Conservation (phyloP, 2,113 vertebrate genomes). For the Dendrocopos noguchii region DNA sequence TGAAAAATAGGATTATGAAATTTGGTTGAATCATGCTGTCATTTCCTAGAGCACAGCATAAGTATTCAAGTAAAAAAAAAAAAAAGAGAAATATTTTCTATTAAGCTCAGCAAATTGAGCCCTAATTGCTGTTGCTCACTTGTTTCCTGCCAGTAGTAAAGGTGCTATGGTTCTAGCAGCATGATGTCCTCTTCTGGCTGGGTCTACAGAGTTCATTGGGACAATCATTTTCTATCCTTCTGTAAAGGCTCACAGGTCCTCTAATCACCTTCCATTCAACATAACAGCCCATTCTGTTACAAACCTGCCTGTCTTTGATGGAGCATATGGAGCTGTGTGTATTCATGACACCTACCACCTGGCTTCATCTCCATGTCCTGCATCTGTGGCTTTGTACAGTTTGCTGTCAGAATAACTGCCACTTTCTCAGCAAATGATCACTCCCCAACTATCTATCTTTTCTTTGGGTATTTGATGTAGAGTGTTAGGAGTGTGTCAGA, state of each 20-base stretch:
- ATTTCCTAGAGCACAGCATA: neutral
- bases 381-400: neutral
- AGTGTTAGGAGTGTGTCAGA: neutral
- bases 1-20: neutral
- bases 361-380: neutral
- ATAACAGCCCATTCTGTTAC: rapidly evolving
- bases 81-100: neutral
- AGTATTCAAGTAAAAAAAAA: neutral
- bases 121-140: neutral
- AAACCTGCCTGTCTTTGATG: neutral
- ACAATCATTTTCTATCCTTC: rapidly evolving
- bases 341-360: neutral
- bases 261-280: neutral
- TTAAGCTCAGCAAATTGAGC: neutral
- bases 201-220: neutral
- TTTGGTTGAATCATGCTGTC: neutral
- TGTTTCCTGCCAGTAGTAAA: neutral
- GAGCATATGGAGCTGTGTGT: neutral
- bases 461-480: neutral
- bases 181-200: neutral
- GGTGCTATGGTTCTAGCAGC: neutral
- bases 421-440: neutral
- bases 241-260: neutral
- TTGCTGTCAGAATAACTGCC: neutral
- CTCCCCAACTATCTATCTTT: neutral